phyloP scores from a whole-genome alignment of 2,888 invertebrate species.

The Oscheius onirici region DNA sequence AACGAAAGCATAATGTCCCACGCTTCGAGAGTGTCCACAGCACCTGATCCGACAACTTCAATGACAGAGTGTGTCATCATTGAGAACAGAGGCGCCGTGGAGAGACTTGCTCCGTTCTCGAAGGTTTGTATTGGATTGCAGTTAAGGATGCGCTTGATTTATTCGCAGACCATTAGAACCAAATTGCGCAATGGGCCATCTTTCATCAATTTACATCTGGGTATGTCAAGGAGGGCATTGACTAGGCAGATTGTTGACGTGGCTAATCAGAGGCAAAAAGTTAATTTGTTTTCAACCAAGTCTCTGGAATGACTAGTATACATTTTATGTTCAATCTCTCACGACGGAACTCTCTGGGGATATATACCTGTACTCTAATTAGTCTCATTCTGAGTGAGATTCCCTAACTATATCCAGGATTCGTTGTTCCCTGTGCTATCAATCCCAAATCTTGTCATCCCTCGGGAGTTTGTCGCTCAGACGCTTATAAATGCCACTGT shows the following conservation, averaged over 20 bases:
- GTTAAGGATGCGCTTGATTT: conserved; percentile 16
- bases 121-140: neutral
- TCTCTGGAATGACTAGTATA: too few species aligned
- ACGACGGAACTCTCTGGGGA: too few species aligned
- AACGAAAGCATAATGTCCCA: conserved; percentile 70
- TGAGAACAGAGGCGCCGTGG: conserved; percentile 59
- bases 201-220: conserved; percentile 22
- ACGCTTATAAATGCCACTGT: conserved; percentile 27
- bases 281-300: too few species aligned
- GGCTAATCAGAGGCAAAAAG: too few species aligned
- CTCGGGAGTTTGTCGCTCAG: conserved; percentile 13
- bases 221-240: neutral
- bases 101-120: conserved; percentile 32
- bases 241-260: too few species aligned
- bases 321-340: too few species aligned
- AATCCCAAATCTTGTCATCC: conserved; percentile 23
- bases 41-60: conserved; percentile 26
- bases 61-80: conserved; percentile 49
- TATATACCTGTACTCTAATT: too few species aligned
- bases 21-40: conserved; percentile 41
- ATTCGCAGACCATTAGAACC: conserved; percentile 6
- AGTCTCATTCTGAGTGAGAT: too few species aligned
- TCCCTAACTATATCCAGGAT: conserved; percentile 1
- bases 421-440: conserved; percentile 9
- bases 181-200: conserved; percentile 25